A percentile compares a stretch with the other conserved stretches of the same genome.
These are phyloP conservation scores for Ctenosaura bakeri DNA, from an alignment of 2,797 vertebrate species.

Conservation along the genomic window DNA sequence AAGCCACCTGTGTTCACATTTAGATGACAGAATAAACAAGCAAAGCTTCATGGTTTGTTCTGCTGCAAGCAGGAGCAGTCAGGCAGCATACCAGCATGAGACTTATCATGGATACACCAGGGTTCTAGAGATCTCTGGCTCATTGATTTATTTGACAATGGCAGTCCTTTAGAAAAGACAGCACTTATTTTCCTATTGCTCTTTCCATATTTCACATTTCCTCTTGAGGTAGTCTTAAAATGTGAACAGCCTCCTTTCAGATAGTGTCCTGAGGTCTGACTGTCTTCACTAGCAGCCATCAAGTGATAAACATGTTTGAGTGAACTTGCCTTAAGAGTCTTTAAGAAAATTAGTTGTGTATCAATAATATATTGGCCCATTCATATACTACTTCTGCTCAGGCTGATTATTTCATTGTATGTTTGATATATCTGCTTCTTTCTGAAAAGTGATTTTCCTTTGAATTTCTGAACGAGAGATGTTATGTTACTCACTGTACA, in stretches of 20 bases:
- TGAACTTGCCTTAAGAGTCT: conserved; percentile 33
- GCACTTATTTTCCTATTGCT: neutral
- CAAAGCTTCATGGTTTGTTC: neutral
- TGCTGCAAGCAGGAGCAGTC: neutral
- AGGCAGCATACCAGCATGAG: neutral
- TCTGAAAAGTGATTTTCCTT: conserved; percentile 18
- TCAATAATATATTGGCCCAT: conserved; percentile 44
- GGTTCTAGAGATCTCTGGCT: neutral
- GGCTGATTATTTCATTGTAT: conserved; percentile 38
- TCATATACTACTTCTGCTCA: conserved; percentile 48
- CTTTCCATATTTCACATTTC: neutral
- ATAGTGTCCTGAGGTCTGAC: neutral
- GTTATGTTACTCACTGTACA: conserved; percentile 44
- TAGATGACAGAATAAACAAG: no score
- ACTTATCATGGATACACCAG: neutral
- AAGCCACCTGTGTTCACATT: no score
- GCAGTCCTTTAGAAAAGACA: neutral
- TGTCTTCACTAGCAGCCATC: neutral
- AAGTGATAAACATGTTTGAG: neutral
- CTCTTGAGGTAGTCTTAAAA: neutral
- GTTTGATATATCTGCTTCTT: conserved; percentile 45
- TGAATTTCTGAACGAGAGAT: conserved; percentile 6
- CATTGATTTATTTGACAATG: neutral
- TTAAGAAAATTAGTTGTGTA: conserved; percentile 50
- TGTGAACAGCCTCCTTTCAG: neutral